Conservation (phyloP, 2,113 vertebrate species). For the Stercorarius parasiticus region DNA sequence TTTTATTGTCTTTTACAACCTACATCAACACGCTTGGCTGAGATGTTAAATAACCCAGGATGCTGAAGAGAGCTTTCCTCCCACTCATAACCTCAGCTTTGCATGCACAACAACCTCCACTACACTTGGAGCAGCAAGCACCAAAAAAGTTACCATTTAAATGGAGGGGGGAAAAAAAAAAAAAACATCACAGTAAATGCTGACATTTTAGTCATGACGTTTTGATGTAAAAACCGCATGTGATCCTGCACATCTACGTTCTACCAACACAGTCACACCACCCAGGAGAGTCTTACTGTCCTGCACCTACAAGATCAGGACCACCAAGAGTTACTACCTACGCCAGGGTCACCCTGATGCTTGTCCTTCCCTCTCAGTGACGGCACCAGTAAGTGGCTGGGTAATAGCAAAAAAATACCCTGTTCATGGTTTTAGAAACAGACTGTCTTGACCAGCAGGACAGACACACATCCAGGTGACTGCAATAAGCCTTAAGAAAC, state of each 20-base stretch:
- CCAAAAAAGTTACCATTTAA: neutral
- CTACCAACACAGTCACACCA: neutral
- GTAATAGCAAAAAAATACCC: neutral
- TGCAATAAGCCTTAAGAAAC: neutral
- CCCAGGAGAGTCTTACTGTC: neutral
- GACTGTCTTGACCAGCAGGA: neutral
- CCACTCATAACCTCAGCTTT: neutral
- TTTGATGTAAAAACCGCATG: neutral
- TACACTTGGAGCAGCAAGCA: neutral
- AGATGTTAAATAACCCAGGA: neutral
- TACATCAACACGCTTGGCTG: neutral
- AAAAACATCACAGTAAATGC: neutral
- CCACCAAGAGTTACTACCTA: neutral
- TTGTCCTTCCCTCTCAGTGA: neutral
- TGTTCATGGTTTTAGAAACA: neutral
- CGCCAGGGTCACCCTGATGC: neutral
- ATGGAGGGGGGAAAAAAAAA: neutral
- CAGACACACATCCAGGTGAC: neutral
- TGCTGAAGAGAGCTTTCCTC: neutral
- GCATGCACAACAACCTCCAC: neutral
- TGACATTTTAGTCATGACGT: neutral
- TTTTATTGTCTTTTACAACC: neutral
- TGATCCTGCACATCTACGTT: neutral
- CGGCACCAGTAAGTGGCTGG: neutral
- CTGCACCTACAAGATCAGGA: neutral